Percentiles rank a stretch among this genome's conserved stretches.
Conservation (phyloP, 2,113 vertebrate species). For the Nettapus auritus region DNA sequence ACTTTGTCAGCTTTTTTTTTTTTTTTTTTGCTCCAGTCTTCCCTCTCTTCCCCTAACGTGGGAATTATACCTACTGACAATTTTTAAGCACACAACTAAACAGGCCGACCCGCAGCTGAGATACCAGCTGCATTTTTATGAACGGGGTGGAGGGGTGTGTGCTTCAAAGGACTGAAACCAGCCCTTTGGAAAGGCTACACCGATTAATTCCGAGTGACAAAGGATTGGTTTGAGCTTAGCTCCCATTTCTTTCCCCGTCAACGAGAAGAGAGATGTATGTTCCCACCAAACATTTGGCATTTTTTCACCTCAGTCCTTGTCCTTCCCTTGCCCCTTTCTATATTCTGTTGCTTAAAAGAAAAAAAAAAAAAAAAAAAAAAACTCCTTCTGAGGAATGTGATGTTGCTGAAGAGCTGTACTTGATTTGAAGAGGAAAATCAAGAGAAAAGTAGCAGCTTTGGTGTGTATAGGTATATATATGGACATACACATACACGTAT, state of each 20-base stretch:
- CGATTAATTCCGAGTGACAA: neutral
- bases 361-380: neutral
- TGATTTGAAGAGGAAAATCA: neutral
- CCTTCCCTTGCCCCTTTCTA: neutral
- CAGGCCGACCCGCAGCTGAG: neutral
- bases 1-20: neutral
- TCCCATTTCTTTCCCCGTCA: neutral
- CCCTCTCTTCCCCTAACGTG: neutral
- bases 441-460: neutral
- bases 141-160: neutral
- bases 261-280: neutral
- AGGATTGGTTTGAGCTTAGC: neutral
- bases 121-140: neutral
- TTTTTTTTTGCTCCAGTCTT: neutral
- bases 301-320: neutral
- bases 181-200: neutral
- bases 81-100: neutral
- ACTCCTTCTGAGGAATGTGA: neutral
- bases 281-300: neutral
- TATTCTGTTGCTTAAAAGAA: neutral
- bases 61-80: neutral
- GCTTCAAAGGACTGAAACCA: neutral
- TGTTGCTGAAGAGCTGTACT: neutral
- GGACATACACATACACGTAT: neutral
- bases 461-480: rapidly evolving